Conservation (phyloP, 2,113 vertebrate species). For the Columba janthina region DNA sequence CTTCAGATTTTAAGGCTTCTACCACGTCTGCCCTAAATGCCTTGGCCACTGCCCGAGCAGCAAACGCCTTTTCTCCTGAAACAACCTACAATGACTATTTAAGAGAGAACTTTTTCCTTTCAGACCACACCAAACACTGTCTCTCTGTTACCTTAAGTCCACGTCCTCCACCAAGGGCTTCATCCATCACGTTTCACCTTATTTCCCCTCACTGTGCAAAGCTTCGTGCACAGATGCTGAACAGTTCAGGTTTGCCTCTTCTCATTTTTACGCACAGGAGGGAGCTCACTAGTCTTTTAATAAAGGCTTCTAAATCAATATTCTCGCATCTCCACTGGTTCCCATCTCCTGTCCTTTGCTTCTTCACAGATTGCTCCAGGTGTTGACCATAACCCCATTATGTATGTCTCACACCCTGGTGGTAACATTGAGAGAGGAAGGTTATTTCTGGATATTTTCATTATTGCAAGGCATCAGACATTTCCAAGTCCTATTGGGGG, state of each 20-base stretch:
- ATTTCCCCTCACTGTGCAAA: background rate
- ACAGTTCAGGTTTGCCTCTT: background rate
- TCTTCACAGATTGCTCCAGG: background rate
- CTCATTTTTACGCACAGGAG: background rate
- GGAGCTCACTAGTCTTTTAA: background rate
- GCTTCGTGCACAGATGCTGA: background rate
- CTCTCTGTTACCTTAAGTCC: background rate
- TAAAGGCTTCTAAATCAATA: background rate
- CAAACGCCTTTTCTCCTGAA: background rate
- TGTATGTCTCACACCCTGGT: rapidly evolving
- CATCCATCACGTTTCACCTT: background rate
- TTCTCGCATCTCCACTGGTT: rapidly evolving
- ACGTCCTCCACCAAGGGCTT: background rate
- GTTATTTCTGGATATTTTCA: background rate
- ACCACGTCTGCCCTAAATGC: background rate
- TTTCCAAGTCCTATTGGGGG: background rate
- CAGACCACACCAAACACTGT: background rate
- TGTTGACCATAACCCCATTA: background rate
- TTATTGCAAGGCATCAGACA: background rate
- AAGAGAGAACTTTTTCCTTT: background rate
- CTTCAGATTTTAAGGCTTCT: background rate
- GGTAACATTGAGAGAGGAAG: background rate
- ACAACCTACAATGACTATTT: rapidly evolving
- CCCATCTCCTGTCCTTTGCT: background rate
- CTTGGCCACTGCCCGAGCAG: rapidly evolving